Base-by-base conservation (phyloP, 2,888 invertebrate genomes). In the Euplexia lucipara region DNA sequence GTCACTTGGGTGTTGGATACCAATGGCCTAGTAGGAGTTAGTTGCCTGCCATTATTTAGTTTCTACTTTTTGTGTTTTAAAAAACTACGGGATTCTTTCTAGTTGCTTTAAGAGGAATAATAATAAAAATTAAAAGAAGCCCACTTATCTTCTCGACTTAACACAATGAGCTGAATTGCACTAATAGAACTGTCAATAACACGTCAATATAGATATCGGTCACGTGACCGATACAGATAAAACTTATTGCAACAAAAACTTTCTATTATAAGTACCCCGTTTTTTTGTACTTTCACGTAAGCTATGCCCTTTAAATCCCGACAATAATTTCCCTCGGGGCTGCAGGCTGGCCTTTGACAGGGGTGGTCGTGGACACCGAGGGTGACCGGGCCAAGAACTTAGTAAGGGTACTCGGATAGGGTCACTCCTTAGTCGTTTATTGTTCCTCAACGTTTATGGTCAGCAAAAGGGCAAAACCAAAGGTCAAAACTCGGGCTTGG, bases 251-350 rank as follows among this genome's bases (percentile, higher is more conserved):
- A 81, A 85, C 84, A 86, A 85, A 88, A 86, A 87, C 87, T 82
- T 91, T 90, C 87, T 89, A 91, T 91, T 91, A 91, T 88, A 91
- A 90, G 88, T 90, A 90, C 89, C 89, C 87, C 88, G 88, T 91
- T 92, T 94, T 83, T 94, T 94, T 94, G 88, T 93, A 90, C 88
- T 88, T 94, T 86, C 83, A 85, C 91, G 91, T 90, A 91, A 93
- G 93, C 91, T 91, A 88, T 93, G 94, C 95, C 95, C 95, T 95
- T 95, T 95, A 95, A 95, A 95, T 94, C 95, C 95, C 92, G 92
- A 93, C 95, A 93, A 95, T 95, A 94, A 95, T 95, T 95, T 95
- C 95, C 95, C 95, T 76, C 57, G 95, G 90, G 95, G 89, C 85
- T 85, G 80, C 83, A 86, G 89, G 81, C 87, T 93, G 92, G 92